Base-by-base conservation (phyloP, 2,888 invertebrate species). In the Megastigmus dorsalis region DNA sequence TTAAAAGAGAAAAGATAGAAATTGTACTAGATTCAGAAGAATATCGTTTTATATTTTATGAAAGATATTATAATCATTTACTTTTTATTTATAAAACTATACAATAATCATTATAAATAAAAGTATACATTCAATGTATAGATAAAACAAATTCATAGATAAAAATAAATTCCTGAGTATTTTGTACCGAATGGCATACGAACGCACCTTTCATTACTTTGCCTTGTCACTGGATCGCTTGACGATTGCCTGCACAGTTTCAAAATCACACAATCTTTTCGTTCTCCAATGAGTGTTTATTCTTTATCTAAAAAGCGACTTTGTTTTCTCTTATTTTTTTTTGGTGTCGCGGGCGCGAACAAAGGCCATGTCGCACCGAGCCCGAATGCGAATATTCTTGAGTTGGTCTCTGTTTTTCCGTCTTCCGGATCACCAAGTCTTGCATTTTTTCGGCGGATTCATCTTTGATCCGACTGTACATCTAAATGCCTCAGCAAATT, bases 361-460 rank as follows among this genome's bases (percentile, higher is more conserved):
- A 69, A 68, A 50, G 57, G 33, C 38, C 45, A 52, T 66, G 28
- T 66, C n/a, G 9, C 20, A 28, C 23, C 20, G 23, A 36, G 45
- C 28, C 23, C 48, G 6, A 2, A n/a, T 55, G 5, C 10, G 26
- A 28, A 30, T 28, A 13, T 45, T 6, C 15, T 38, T n/a, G 50
- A 10, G 41, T 41, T 28, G 26, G 5, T 30, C 30, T 52, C 15
- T n/a, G 26, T n/a, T 52, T 23, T 26, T 20, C 33, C 41, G 10
- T 9, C 9, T 20, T 38, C 9, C 6, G 20, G 10, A 54, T 76
- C 84, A 89, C 89, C 89, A 90, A 54, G 88, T 86, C 75, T 85
- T 86, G 81, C 90, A 90, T 81, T 89, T 90, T 62, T 84, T 86
- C 52, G 84, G 80, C 63, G 90, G 89, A 81, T 89, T 89, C 89